Evolutionary conservation across 2,797 vertebrate genomes (phyloP), one percentile per base, ranked within the genome.

Genomic region (Centropyge bicolor): DNA sequence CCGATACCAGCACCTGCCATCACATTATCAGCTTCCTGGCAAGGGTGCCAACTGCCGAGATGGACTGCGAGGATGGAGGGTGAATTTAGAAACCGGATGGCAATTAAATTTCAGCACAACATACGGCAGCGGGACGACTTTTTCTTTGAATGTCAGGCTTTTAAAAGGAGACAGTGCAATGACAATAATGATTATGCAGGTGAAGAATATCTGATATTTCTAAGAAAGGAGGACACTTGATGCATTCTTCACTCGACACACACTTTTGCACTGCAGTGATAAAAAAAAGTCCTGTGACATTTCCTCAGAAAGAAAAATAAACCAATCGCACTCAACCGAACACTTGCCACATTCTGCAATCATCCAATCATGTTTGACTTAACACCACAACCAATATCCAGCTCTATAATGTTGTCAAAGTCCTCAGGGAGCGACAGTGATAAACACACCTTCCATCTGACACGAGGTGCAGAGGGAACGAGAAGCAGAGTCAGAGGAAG

Each of bases 1-100:
- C 82, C 40, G 79, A 89, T 74, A 84, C 67, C 83, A 85, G 81
- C 82, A 87, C 78, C 91, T 88, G 86, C 70, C 88, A 88, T 89
- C 86, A 79, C 72, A 83, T 91, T 84, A 90, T 84, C 67, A 56
- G 85, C 83, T 87, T 74, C 49, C 69, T 80, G 77, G 89, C 81
- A 85, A 83, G 43, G 36, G 70, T 80, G 83, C 80, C 82, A 89
- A 83, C 78, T 66, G 79, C 77, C 81, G 46, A 43, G 67, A 82
- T 60, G 69, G 84, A 74, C 73, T 31, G 69, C 65, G 19, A 13
- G 35, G 76, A 65, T 61, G 54, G 68, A 78, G 59, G 61, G 61
- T 52, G 81, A 27, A 67, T 83, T 59, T 36, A 55, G 62, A 85
- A 82, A 80, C 16, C 19, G 63, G 68, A 56, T 17, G 46, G 51